Evolutionary conservation across 2,888 invertebrate species (phyloP).

Genomic region (Syrista parreyssii): DNA sequence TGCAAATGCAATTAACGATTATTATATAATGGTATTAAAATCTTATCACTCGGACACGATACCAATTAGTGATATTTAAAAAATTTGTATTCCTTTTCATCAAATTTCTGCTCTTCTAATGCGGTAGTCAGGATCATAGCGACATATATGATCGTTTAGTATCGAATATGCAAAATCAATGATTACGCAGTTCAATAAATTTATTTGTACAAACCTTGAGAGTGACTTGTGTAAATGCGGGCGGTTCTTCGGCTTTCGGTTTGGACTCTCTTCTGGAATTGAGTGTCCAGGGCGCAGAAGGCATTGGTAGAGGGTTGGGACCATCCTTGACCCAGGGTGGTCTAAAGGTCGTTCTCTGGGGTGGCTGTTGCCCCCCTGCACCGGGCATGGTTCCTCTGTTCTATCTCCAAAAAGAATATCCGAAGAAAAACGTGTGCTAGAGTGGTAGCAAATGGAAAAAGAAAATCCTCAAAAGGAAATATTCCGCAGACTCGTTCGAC

Average conservation of each 20-base stretch:
- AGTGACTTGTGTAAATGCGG: constrained; percentile 62
- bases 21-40: neutral
- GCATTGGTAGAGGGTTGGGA: constrained; percentile 70
- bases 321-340: constrained; percentile 82
- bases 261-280: constrained; percentile 64
- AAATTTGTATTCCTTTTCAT: neutral
- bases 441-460: neutral
- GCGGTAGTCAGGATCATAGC: neutral
- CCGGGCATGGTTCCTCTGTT: constrained; percentile 57
- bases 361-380: constrained; percentile 67
- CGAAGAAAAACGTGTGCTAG: neutral
- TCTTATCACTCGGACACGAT: neutral
- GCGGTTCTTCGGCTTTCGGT: constrained; percentile 54
- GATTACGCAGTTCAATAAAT: neutral
- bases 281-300: constrained; percentile 74
- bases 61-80: neutral
- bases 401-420: constrained; percentile 4
- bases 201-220: constrained; percentile 51
- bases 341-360: constrained; percentile 75
- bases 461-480: neutral
- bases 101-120: neutral
- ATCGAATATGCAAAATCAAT: neutral
- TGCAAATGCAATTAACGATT: neutral
- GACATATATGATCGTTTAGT: neutral
- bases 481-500: neutral